phyloP scores from a whole-genome alignment of 1,140 invertebrate genomes.

The Druon quercuslanigerum region DNA sequence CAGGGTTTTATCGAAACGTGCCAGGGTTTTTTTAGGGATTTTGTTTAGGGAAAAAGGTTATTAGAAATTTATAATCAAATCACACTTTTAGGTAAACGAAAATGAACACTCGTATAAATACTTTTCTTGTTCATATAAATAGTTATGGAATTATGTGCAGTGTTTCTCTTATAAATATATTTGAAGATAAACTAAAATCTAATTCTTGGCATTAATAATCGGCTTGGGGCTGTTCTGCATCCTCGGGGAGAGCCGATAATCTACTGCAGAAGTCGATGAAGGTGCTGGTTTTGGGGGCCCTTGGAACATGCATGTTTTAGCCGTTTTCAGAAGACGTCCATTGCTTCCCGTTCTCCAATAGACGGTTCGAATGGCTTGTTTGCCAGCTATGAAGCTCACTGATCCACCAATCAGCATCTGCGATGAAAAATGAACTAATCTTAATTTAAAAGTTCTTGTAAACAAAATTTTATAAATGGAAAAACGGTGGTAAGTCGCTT shows the following conservation, averaged over 20 bases:
- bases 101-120: neutral
- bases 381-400: conserved; percentile 81
- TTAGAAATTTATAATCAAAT: too few species aligned
- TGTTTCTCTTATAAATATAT: neutral
- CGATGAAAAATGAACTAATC: too few species aligned
- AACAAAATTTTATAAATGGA: too few species aligned
- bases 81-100: too few species aligned
- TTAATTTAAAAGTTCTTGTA: too few species aligned
- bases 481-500: too few species aligned
- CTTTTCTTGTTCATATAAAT: neutral
- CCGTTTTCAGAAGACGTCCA: conserved; percentile 77
- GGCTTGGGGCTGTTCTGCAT: conserved; percentile 49
- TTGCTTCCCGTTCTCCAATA: conserved; percentile 80
- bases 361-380: conserved; percentile 82
- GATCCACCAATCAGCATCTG: conserved; percentile 76
- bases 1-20: too few species aligned
- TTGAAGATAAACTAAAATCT: neutral
- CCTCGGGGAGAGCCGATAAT: conserved; percentile 45
- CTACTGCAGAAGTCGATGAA: conserved; percentile 59
- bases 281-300: conserved; percentile 71
- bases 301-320: conserved; percentile 79
- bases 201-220: conserved; percentile 38
- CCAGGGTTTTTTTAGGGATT: too few species aligned
- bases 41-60: too few species aligned
- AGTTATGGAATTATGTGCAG: conserved; percentile 9